phyloP scores from a whole-genome alignment of 2,113 vertebrate species.

The Acanthochromis polyacanthus region DNA sequence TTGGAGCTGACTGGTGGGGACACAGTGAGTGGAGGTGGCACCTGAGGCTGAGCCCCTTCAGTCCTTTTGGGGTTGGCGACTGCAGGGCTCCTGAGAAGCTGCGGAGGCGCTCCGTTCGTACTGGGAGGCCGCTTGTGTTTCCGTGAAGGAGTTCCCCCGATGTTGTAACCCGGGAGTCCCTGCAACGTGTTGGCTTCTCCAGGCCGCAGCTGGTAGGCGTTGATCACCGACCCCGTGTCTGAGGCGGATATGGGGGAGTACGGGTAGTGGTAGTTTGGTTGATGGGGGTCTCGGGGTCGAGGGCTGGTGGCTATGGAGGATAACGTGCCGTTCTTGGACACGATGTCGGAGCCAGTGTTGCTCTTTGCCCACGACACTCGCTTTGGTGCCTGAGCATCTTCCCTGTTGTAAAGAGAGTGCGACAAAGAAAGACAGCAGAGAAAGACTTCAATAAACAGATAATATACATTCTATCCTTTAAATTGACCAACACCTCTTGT shows the following conservation, averaged over 20 bases:
- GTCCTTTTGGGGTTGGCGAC: conserved; percentile 74
- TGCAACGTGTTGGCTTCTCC: conserved; percentile 79
- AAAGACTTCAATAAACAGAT: neutral
- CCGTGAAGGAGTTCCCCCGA: conserved; percentile 60
- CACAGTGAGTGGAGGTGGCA: conserved; percentile 56
- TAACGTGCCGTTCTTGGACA: conserved; percentile 92
- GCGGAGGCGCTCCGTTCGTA: conserved; percentile 70
- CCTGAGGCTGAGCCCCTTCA: conserved; percentile 84
- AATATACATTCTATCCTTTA: too few species aligned
- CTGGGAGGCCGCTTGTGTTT: conserved; percentile 68
- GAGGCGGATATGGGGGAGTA: conserved; percentile 78
- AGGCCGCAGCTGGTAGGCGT: conserved; percentile 80
- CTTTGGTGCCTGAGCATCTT: conserved; percentile 91
- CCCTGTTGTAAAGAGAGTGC: conserved; percentile 75
- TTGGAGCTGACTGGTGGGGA: conserved; percentile 75
- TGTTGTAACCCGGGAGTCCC: conserved; percentile 86
- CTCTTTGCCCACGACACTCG: conserved; percentile 90
- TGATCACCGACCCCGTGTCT: conserved; percentile 82
- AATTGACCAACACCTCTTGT: too few species aligned
- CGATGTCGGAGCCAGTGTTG: conserved; percentile 85
- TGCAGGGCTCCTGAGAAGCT: conserved; percentile 52
- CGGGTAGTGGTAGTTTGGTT: conserved; percentile 74
- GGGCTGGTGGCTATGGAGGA: conserved; percentile 89
- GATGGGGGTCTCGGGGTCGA: conserved; percentile 74
- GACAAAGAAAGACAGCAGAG: neutral